These are phyloP conservation scores for Arrhopalites spinosus DNA, from an alignment of 2,888 invertebrate species.

Conservation along the genomic window DNA sequence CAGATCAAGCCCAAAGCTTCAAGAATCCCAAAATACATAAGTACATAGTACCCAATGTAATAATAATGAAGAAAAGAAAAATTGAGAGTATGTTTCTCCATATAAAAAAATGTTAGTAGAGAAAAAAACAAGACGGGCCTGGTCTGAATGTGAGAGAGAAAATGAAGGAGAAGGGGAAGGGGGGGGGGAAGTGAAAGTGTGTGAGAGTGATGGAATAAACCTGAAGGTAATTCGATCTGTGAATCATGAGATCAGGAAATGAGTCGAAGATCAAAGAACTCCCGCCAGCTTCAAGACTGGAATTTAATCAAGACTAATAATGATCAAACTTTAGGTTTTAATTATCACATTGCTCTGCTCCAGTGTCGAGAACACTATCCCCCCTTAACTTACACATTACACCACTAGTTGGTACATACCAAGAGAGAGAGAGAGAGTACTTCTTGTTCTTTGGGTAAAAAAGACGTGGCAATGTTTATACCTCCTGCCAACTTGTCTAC, in stretches of 20 bases:
- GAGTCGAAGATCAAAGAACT: slow-evolving; percentile 55
- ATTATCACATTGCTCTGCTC: slow-evolving; percentile 53
- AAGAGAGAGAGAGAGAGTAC: too few species aligned
- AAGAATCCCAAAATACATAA: too few species aligned
- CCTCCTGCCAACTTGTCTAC: too few species aligned
- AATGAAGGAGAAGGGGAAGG: not conserved
- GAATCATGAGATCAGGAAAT: slow-evolving; percentile 56
- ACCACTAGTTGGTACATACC: too few species aligned
- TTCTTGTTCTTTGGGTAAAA: too few species aligned
- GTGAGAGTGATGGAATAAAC: slow-evolving; percentile 38
- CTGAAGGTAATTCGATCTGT: slow-evolving; percentile 55
- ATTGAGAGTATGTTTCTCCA: not conserved
- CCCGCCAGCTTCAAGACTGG: slow-evolving; percentile 51
- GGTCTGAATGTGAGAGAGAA: not conserved
- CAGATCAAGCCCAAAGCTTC: not conserved
- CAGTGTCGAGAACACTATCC: slow-evolving; percentile 26
- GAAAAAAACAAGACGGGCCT: not conserved
- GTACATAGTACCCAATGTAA: too few species aligned
- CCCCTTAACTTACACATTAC: not conserved
- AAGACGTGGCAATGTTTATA: not conserved
- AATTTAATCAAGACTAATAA: slow-evolving; percentile 57
- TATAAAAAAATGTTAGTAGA: not conserved
- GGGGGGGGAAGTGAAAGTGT: slow-evolving; percentile 9
- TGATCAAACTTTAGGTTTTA: slow-evolving; percentile 57
- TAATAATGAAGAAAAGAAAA: too few species aligned